Evolutionary conservation across 2,797 vertebrate genomes (phyloP).

Genomic region (Centroberyx gerrardi): DNA sequence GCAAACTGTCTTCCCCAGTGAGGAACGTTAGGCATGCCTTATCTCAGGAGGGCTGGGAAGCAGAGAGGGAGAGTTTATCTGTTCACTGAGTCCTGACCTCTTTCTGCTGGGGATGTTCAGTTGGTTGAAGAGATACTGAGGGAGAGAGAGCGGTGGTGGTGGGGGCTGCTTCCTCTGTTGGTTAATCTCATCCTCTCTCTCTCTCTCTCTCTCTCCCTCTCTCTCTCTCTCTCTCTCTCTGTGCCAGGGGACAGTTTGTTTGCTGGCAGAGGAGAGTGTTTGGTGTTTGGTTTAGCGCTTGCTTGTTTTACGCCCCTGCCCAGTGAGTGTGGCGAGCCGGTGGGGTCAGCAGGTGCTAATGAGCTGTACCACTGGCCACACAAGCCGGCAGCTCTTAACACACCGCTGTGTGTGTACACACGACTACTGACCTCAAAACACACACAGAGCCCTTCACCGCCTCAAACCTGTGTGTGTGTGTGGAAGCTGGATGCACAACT

Average conservation of each 20-base stretch:
- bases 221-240: neutral
- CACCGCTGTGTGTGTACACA: constrained; percentile 51
- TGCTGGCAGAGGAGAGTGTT: constrained; percentile 49
- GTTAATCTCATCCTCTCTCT: constrained; percentile 30
- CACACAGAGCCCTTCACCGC: constrained; percentile 15
- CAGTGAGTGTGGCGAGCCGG: constrained; percentile 42
- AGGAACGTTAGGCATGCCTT: constrained; percentile 66
- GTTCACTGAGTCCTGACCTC: constrained; percentile 56
- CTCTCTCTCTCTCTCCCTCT: neutral
- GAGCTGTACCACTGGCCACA: constrained; percentile 66
- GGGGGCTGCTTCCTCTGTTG: constrained; percentile 26
- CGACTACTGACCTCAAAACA: constrained; percentile 44
- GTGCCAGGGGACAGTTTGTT: constrained; percentile 44
- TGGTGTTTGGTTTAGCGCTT: constrained; percentile 60
- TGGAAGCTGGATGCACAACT: constrained; percentile 4
- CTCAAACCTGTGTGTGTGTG: constrained; percentile 18
- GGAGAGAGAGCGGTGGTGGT: constrained; percentile 32
- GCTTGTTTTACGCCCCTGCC: constrained; percentile 47
- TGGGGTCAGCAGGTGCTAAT: constrained; percentile 67
- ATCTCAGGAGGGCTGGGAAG: constrained; percentile 61
- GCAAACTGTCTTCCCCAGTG: constrained; percentile 49
- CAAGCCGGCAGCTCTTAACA: constrained; percentile 53
- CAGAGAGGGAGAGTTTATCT: constrained; percentile 70
- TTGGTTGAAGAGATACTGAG: constrained; percentile 62
- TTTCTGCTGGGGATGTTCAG: constrained; percentile 47